Evolutionary conservation across 92 coral and sea anemone genomes (phyloP), one percentile per base, ranked within the genome.

Genomic region (Porites rus): DNA sequence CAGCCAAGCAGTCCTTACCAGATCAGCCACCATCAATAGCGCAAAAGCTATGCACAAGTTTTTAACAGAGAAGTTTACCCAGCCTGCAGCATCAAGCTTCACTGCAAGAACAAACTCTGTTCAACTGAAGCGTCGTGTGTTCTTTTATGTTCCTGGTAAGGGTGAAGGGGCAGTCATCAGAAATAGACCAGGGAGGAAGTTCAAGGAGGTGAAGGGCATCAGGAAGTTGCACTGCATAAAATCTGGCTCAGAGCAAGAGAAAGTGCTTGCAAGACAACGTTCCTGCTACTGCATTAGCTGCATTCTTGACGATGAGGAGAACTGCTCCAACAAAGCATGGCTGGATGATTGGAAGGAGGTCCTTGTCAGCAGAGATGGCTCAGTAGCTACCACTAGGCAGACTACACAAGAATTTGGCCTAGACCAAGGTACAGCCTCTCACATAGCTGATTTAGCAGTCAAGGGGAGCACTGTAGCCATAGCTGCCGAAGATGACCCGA

Each of bases 401-500:
- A 79, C 80, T 7, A 61, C 78, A 52, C 74, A 63, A 13, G 81
- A 69, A 10, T 52, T 65, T 11, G 88, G 61, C 62, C 81, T 79
- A 62, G 81, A 13, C 0, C 90, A 70, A 66, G 91, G 82, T 20
- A 91, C 91, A 7, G 86, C 86, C 8, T 51, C 59, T 50, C 11
- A 51, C 51, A 75, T 75, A 21, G 80, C 80, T 18, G 80, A 75
- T 17, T 67, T 58, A n/a, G 53, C 66, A 5, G 3, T 51, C 28
- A 59, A 75, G 65, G 82, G 46, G 18, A 78, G 72, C 18, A 72
- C 64, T 6, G 82, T 38, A 5, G 89, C 89, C 2, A 54, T 88
- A 66, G 91, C 94, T 60, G 94, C 91, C 10, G 89, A 21, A 5
- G 91, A 88, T 17, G 94, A 91, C 74, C 84, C 94, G 17, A 80